Conservation (phyloP, 2,888 invertebrate genomes). For the Koerneria pararmatus region DNA sequence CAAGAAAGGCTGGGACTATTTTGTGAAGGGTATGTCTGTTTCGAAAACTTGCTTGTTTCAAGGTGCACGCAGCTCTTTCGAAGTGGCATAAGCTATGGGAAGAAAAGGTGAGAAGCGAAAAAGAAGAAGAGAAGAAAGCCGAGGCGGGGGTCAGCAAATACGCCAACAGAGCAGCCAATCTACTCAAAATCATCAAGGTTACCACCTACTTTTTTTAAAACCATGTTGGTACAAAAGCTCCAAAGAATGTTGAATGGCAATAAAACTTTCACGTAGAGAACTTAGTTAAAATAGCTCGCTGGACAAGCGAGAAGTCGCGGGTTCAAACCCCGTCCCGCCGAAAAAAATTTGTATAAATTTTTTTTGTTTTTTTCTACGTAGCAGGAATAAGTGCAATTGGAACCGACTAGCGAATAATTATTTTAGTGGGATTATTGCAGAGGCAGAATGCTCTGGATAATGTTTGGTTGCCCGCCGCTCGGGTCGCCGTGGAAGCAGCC, state of each 20-base stretch:
- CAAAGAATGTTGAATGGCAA: too few relatives aligned
- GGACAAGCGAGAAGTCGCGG: too few relatives aligned
- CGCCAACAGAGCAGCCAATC: slow-evolving; percentile 15
- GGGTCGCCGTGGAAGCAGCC: background rate
- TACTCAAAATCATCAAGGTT: slow-evolving; percentile 22
- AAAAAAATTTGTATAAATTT: too few relatives aligned
- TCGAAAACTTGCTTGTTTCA: background rate
- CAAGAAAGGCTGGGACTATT: too few relatives aligned
- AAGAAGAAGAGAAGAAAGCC: background rate
- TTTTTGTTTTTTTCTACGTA: too few relatives aligned
- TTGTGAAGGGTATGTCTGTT: background rate
- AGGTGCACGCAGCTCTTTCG: slow-evolving; percentile 15
- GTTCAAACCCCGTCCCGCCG: too few relatives aligned
- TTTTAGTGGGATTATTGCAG: slow-evolving; percentile 3
- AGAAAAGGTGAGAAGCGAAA: slow-evolving; percentile 20
- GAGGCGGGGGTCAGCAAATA: slow-evolving; percentile 22
- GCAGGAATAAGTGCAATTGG: too few relatives aligned
- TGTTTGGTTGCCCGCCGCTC: slow-evolving; percentile 16
- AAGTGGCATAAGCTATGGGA: slow-evolving; percentile 20
- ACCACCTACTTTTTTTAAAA: too few relatives aligned
- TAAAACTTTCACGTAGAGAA: too few relatives aligned
- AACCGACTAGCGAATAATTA: too few relatives aligned
- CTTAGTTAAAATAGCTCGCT: too few relatives aligned
- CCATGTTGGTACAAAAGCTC: too few relatives aligned
- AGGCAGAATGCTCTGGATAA: slow-evolving; percentile 16